phyloP scores from a whole-genome alignment of 1,140 invertebrate genomes.

The Hypsibius dujardini region DNA sequence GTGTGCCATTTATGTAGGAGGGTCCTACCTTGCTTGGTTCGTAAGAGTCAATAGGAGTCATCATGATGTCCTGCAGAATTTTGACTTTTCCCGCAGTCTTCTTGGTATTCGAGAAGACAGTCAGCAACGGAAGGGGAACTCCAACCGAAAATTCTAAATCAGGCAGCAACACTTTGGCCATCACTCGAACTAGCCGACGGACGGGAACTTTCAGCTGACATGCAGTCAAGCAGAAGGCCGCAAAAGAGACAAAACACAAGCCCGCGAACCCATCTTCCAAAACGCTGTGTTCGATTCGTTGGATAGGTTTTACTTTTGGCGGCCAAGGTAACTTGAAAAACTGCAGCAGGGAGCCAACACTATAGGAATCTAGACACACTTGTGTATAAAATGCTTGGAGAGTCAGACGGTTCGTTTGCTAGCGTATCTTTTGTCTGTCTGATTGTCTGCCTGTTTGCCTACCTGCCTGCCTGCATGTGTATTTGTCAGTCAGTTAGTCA shows the following conservation, averaged over 20 bases:
- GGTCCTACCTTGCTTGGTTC: background rate
- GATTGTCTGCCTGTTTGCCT: too few species aligned
- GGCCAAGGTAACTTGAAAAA: slow-evolving; percentile 9
- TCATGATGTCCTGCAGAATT: background rate
- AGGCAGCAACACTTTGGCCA: background rate
- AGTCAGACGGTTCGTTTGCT: too few species aligned
- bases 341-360: too few species aligned
- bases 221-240: background rate
- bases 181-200: background rate
- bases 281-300: background rate
- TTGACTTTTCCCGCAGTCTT: background rate
- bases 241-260: background rate
- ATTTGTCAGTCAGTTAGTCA: too few species aligned
- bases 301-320: slow-evolving; percentile 5
- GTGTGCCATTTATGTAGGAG: background rate
- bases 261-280: background rate
- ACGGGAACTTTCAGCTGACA: background rate
- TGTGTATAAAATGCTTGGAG: too few species aligned
- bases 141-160: background rate
- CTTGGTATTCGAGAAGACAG: background rate
- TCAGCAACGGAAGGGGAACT: background rate
- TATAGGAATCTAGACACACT: too few species aligned
- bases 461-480: too few species aligned
- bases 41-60: background rate
- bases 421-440: too few species aligned